Evolutionary conservation across 1,140 invertebrate genomes (phyloP).

Genomic region (Drosophila pseudoobscura): DNA sequence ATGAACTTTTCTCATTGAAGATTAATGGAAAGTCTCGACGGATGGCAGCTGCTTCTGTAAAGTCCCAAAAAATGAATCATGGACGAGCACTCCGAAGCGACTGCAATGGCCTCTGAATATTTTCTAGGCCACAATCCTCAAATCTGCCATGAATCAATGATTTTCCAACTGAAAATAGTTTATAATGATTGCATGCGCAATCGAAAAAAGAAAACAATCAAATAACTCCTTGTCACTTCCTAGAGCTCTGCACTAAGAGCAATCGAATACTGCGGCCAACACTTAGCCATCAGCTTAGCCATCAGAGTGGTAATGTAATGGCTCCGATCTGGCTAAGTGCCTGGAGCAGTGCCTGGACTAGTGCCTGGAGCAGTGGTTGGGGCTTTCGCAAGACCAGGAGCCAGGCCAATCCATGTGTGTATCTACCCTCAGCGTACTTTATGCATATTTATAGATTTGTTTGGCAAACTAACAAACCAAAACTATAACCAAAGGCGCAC

Average conservation of each 20-base stretch:
- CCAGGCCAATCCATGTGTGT: conserved; percentile 22
- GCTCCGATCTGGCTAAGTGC: conserved; percentile 30
- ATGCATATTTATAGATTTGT: conserved; percentile 75
- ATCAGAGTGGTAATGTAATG: background rate
- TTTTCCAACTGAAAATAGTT: conserved; percentile 30
- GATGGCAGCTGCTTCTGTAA: conserved; percentile 42
- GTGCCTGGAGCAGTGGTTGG: conserved; percentile 35
- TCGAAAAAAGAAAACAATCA: conserved; percentile 31
- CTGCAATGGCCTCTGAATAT: no score
- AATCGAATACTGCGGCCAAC: conserved; percentile 40
- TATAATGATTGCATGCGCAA: conserved; percentile 44
- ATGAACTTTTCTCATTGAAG: conserved; percentile 40
- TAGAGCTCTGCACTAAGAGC: conserved; percentile 27
- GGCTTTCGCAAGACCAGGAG: conserved; percentile 68
- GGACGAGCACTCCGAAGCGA: no score
- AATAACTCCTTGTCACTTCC: conserved; percentile 53
- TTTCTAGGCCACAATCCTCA: no score
- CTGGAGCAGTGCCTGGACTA: conserved; percentile 13
- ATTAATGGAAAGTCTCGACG: conserved; percentile 28
- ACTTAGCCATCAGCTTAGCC: conserved; percentile 31
- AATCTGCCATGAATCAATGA: conserved; percentile 1
- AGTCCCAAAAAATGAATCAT: conserved; percentile 28
- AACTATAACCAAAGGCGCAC: conserved; percentile 18
- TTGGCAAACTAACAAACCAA: conserved; percentile 51
- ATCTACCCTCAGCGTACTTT: conserved; percentile 43